phyloP scores from a whole-genome alignment of 2,888 invertebrate genomes.

The Noctua janthina region DNA sequence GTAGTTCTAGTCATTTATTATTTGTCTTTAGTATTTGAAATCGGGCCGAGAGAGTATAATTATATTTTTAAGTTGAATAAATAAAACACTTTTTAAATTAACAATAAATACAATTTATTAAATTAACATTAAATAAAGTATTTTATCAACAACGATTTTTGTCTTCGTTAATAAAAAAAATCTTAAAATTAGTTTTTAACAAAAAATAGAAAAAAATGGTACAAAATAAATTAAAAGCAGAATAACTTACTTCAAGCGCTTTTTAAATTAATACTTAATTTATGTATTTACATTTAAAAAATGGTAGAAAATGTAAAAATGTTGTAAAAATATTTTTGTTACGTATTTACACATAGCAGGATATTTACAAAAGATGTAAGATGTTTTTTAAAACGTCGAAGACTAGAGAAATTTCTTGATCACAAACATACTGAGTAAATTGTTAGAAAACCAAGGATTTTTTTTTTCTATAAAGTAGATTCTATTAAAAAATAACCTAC shows the following conservation, averaged over 20 bases:
- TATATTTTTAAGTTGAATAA: neutral
- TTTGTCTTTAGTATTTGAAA: neutral
- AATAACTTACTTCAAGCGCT: slow-evolving; percentile 72
- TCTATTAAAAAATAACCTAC: neutral
- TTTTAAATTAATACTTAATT: slow-evolving; percentile 74
- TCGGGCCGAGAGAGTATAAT: neutral
- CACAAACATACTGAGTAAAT: slow-evolving; percentile 4
- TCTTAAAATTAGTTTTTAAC: slow-evolving; percentile 56
- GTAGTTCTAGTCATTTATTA: neutral
- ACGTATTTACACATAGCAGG: slow-evolving; percentile 66
- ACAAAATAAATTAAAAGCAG: slow-evolving; percentile 80
- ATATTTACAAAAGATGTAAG: slow-evolving; percentile 77
- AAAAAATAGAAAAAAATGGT: slow-evolving; percentile 63
- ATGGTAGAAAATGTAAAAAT: slow-evolving; percentile 72
- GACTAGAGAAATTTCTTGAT: slow-evolving; percentile 15
- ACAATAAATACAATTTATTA: slow-evolving; percentile 88
- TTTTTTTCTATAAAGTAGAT: neutral
- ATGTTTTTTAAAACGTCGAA: slow-evolving; percentile 32
- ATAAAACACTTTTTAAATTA: slow-evolving; percentile 68
- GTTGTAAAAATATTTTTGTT: slow-evolving; percentile 49
- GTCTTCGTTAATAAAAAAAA: slow-evolving; percentile 58
- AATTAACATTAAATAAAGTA: slow-evolving; percentile 81
- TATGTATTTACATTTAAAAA: slow-evolving; percentile 75
- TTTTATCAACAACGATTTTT: slow-evolving; percentile 73
- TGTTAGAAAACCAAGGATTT: neutral